Evolutionary conservation across 1,140 invertebrate genomes (phyloP).

Genomic region (Eriocheir sinensis): DNA sequence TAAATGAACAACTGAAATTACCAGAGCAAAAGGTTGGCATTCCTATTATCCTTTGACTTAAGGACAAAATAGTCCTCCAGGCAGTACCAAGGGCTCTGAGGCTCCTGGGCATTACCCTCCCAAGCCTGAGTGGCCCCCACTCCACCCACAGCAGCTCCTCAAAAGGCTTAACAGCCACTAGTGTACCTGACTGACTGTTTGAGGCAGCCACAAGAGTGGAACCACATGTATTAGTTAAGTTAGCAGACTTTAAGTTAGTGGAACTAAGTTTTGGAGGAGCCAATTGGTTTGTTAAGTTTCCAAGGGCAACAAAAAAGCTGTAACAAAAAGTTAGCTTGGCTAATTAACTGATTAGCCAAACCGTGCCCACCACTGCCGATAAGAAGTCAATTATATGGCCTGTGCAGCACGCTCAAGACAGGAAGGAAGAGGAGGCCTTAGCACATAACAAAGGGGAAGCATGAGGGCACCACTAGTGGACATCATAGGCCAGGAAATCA

Average conservation of each 20-base stretch:
- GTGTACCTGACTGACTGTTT: slow-evolving; percentile 8
- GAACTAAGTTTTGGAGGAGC: slow-evolving; percentile 24
- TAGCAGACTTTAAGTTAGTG: slow-evolving; percentile 10
- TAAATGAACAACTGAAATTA: no score
- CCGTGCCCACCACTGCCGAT: slow-evolving; percentile 38
- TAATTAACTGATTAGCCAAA: slow-evolving; percentile 36
- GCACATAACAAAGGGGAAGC: no score
- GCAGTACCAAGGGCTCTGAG: slow-evolving; percentile 55
- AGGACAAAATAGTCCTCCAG: slow-evolving; percentile 53
- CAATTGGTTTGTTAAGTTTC: slow-evolving; percentile 18
- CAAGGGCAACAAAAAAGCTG: neutral
- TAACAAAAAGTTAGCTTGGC: neutral
- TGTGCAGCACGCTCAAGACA: no score
- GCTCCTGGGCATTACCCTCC: slow-evolving; percentile 37
- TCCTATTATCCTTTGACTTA: neutral
- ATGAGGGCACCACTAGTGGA: no score
- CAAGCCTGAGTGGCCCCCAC: neutral
- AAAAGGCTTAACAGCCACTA: neutral
- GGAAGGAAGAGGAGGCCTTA: no score
- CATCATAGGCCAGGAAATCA: no score
- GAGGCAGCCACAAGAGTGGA: neutral
- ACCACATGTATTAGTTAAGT: neutral
- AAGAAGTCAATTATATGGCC: no score
- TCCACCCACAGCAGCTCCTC: neutral
- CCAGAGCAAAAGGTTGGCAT: slow-evolving; percentile 32